Base-by-base conservation (phyloP, 2,888 invertebrate genomes). In the Dasysyrphus albostriatus region DNA sequence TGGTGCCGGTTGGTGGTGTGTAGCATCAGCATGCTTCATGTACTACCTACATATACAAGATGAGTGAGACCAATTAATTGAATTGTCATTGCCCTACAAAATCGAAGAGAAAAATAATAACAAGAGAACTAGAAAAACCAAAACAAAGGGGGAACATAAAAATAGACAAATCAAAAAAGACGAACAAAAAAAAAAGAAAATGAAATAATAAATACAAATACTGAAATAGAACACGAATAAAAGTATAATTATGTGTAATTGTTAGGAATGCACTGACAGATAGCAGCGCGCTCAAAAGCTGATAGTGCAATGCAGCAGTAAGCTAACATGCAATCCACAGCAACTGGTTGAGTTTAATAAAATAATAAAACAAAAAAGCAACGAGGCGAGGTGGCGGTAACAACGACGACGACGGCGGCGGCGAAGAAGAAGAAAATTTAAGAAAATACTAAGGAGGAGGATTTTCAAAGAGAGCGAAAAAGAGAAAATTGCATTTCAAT, bases 401-500 rank as follows among this genome's bases (percentile, higher is more conserved):
- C 12, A 39, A 39, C 59, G 7, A 24, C 59, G 59, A n/a, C 14
- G 56, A 19, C 9, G 12, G 29, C 14, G 56, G n/a, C 9, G 12
- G 29, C 58, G 59, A 37, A 3, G 74, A 58, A 49, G 76, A 83
- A 67, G 79, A 70, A 78, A 65, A 75, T 83, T 87, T 75, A 87
- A 87, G 87, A 83, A 87, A 87, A 79, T 65, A 49, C 44, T 63
- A 69, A 58, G 56, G 78, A 58, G 56, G 78, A 87, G 79, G 83
- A 87, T 83, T 87, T 87, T 67, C 82, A 79, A 87, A 87, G 87
- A 87, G 87, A 87, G 87, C 83, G 61, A 85, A 87, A 87, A 87
- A 87, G 87, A 87, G 87, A 87, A 83, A 87, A 87, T 87, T 87
- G 87, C 87, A 87, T 83, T 87, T 72, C 87, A 83, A 87, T 87